Evolutionary conservation across 2,888 invertebrate species (phyloP).

Genomic region (Dasypolia templi): DNA sequence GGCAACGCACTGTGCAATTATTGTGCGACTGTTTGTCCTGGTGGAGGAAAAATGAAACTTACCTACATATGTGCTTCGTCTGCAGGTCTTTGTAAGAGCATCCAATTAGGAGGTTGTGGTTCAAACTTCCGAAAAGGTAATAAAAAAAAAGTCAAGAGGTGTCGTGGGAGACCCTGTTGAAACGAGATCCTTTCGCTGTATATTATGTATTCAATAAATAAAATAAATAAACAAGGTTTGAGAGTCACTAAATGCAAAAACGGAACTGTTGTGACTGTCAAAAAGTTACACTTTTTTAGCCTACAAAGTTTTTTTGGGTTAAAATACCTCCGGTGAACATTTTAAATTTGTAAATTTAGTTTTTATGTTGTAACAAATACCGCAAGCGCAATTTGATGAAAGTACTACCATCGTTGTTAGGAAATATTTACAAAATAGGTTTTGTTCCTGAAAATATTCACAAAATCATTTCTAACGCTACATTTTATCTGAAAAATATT

Average conservation of each 20-base stretch:
- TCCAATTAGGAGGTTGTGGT: not conserved
- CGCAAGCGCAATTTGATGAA: conserved; percentile 1
- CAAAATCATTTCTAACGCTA: not conserved
- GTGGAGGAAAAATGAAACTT: not conserved
- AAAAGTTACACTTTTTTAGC: no score
- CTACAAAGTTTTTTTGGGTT: no score
- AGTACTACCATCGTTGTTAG: not conserved
- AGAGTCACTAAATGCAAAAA: no score
- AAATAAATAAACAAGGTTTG: no score
- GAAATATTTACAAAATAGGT: conserved; percentile 15
- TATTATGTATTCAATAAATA: no score
- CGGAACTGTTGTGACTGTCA: no score
- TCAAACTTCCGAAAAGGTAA: no score
- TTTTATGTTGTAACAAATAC: not conserved
- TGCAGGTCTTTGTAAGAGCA: not conserved
- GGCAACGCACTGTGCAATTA: not conserved
- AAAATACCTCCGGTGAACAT: no score
- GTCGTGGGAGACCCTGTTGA: no score
- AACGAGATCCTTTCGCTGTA: no score
- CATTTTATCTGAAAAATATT: conserved; percentile 48
- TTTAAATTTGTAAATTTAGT: no score
- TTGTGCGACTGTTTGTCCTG: not conserved
- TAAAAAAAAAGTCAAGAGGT: no score
- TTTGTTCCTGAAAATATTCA: conserved; percentile 13
- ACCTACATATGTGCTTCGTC: not conserved